phyloP scores from a whole-genome alignment of 2,113 vertebrate genomes.

The Indicator indicator region DNA sequence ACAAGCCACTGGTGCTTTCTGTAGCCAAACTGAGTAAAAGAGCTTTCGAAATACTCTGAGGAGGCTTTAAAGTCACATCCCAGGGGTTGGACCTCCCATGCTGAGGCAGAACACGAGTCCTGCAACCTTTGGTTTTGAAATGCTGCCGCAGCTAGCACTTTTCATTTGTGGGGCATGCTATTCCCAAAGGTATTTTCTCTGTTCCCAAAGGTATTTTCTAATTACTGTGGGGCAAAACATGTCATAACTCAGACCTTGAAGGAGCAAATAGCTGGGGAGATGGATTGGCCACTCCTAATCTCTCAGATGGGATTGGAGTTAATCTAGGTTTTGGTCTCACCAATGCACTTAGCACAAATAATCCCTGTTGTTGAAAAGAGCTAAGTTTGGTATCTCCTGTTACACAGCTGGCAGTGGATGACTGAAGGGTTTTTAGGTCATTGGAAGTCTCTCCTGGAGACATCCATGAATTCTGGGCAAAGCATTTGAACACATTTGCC shows the following conservation, averaged over 20 bases:
- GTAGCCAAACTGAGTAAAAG: neutral
- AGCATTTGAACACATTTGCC: neutral
- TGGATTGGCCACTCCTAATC: neutral
- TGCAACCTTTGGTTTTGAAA: neutral
- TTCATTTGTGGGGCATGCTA: neutral
- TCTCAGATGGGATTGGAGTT: conserved; percentile 35
- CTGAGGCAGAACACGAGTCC: accelerated
- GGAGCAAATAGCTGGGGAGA: neutral
- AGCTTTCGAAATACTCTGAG: neutral
- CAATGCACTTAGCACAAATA: conserved; percentile 45
- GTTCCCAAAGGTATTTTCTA: neutral
- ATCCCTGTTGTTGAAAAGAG: conserved; percentile 30
- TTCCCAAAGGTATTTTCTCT: neutral
- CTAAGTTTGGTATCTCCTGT: conserved; percentile 29
- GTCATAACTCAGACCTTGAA: neutral
- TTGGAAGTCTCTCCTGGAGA: neutral
- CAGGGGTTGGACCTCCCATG: accelerated
- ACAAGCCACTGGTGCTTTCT: neutral
- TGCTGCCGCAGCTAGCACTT: accelerated
- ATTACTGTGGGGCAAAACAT: neutral
- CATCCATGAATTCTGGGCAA: neutral
- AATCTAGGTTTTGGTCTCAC: conserved; percentile 46
- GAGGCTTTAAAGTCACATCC: neutral
- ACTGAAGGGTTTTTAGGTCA: conserved; percentile 34
- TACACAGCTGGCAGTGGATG: neutral